Conservation (phyloP, 2,797 vertebrate species). For the Pantherophis vulpinus region DNA sequence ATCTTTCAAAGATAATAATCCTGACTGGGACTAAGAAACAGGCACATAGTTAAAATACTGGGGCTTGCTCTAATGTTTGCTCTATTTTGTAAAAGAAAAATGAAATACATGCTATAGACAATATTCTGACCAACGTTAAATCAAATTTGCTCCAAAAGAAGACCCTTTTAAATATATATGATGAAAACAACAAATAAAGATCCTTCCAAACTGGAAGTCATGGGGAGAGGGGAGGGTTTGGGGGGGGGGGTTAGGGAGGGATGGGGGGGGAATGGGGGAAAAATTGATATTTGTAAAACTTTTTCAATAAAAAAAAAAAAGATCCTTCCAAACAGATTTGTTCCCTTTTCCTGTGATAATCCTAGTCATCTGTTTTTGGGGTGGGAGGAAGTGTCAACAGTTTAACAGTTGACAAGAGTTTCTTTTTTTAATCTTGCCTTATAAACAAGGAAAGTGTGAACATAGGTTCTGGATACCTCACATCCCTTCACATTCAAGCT, state of each 20-base stretch:
- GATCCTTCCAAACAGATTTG: neutral
- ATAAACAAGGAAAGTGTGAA: neutral
- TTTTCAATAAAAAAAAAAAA: too few species aligned
- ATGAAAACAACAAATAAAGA: neutral
- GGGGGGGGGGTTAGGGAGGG: too few species aligned
- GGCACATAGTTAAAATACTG: neutral
- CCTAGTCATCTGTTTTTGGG: neutral
- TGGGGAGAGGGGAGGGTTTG: too few species aligned
- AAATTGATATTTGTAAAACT: too few species aligned
- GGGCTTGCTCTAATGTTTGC: neutral
- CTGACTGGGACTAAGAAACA: neutral
- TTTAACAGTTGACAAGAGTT: neutral
- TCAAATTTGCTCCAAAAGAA: too few species aligned
- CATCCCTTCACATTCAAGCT: neutral
- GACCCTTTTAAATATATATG: neutral
- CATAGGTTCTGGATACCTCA: neutral
- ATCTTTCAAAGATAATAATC: neutral
- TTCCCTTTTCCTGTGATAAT: neutral
- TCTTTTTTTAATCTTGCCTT: neutral
- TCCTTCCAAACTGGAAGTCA: too few species aligned
- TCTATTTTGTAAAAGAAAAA: neutral
- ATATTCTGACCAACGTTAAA: neutral
- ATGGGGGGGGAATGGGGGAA: too few species aligned
- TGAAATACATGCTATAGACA: too few species aligned
- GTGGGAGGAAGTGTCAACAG: neutral